A percentile compares a stretch with the other conserved stretches of the same genome.
phyloP scores from a whole-genome alignment of 2,797 vertebrate species.

The Nyctibius grandis region DNA sequence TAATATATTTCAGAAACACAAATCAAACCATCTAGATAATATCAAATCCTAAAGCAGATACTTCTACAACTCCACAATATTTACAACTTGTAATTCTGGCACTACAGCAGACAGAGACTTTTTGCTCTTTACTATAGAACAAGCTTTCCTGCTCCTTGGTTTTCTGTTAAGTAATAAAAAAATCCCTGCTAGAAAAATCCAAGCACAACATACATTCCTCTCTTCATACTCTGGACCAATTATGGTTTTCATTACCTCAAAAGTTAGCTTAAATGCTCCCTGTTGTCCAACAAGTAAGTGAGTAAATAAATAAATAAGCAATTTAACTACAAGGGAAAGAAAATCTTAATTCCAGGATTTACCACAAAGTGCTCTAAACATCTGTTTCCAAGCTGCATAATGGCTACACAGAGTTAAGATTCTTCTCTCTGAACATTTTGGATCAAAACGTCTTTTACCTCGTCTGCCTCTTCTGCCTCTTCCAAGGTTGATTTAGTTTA shows the following conservation, averaged over 20 bases:
- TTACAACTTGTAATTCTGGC: background rate
- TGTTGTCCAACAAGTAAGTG: background rate
- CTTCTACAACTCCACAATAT: background rate
- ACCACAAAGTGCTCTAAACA: background rate
- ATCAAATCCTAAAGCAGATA: background rate
- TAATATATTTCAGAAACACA: background rate
- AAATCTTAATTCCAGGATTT: background rate
- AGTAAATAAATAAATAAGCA: background rate
- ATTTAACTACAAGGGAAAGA: background rate
- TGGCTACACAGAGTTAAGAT: background rate
- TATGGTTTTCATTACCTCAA: background rate
- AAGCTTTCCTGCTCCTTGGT: background rate
- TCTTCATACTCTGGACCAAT: background rate
- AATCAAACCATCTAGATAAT: background rate
- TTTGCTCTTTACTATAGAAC: background rate
- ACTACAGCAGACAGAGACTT: background rate
- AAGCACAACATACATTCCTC: background rate
- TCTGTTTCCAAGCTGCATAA: background rate
- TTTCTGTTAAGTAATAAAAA: background rate
- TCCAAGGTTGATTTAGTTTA: background rate
- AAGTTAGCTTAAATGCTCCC: background rate
- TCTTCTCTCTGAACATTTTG: background rate
- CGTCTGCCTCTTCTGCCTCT: background rate
- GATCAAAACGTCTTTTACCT: background rate
- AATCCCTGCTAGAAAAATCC: background rate